phyloP scores from a whole-genome alignment of 2,113 vertebrate species.

The Cyanoramphus novaezelandiae region DNA sequence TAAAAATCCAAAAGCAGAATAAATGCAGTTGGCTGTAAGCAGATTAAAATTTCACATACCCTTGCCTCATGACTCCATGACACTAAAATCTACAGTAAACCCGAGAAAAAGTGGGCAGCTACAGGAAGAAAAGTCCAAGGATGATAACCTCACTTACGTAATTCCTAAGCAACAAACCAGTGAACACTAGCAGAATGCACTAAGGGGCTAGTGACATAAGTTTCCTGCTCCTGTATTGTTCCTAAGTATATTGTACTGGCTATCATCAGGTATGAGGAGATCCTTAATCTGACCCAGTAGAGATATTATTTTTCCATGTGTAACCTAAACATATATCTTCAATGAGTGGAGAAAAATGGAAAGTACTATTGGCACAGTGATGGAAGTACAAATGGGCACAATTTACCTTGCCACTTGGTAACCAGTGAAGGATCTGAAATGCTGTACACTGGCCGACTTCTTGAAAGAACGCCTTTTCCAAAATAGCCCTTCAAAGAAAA shows the following conservation, averaged over 20 bases:
- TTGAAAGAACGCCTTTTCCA: constrained; percentile 92
- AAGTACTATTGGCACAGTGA: not conserved
- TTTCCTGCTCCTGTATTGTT: not conserved
- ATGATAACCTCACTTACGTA: not conserved
- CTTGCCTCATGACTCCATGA: not conserved
- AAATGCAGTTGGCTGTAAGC: not conserved
- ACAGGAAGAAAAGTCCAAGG: not conserved
- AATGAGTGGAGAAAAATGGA: not conserved
- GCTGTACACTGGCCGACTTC: constrained; percentile 84
- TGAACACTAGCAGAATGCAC: not conserved
- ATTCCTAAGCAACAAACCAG: not conserved
- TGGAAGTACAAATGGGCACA: not conserved
- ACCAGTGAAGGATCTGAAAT: constrained; percentile 75
- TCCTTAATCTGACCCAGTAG: not conserved
- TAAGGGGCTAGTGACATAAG: rapidly evolving
- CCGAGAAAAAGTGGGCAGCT: not conserved
- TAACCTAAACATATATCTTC: not conserved
- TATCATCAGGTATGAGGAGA: not conserved
- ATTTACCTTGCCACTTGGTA: constrained; percentile 83
- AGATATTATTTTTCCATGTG: not conserved
- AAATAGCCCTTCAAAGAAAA: constrained; percentile 85
- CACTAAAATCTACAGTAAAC: not conserved
- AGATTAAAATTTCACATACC: not conserved
- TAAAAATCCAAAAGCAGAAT: not conserved
- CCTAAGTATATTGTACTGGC: not conserved